Conservation (phyloP, 2,797 vertebrate species). For the Babyrousa celebensis region DNA sequence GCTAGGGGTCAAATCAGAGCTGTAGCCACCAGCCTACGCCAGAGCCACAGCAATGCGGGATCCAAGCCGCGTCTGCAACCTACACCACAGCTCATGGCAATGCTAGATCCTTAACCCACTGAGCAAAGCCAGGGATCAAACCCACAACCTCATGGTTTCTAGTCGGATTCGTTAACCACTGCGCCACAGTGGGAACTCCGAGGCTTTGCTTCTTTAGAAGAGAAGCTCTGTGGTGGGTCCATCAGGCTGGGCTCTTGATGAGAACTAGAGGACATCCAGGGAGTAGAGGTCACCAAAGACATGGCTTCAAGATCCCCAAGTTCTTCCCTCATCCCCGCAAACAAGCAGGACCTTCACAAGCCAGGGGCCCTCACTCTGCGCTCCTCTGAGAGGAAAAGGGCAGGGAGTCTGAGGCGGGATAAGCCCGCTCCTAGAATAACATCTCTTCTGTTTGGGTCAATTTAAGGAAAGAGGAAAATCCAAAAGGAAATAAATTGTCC, state of each 20-base stretch:
- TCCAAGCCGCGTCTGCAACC: too few species aligned
- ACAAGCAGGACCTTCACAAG: not conserved
- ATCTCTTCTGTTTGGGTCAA: not conserved
- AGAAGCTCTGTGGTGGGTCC: not conserved
- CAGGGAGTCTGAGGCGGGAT: not conserved
- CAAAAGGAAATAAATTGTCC: not conserved
- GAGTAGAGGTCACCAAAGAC: not conserved
- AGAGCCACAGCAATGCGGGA: too few species aligned
- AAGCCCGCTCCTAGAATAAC: not conserved
- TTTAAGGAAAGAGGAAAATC: not conserved
- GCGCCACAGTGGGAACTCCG: too few species aligned
- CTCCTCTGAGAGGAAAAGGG: not conserved
- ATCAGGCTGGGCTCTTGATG: not conserved
- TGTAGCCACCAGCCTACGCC: too few species aligned
- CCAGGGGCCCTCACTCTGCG: too few species aligned
- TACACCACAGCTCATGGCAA: too few species aligned
- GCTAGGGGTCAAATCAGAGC: too few species aligned
- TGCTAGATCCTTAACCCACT: too few species aligned
- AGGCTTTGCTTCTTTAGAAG: not conserved
- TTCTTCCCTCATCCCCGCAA: not conserved
- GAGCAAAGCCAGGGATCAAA: too few species aligned
- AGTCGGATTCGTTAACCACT: too few species aligned
- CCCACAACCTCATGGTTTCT: too few species aligned
- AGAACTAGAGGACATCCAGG: not conserved
- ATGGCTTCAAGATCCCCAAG: not conserved